A percentile compares a stretch with the other conserved stretches of the same genome.
These are phyloP conservation scores for Gymnopithys bicolor DNA, from an alignment of 2,797 vertebrate species.

Conservation along the genomic window DNA sequence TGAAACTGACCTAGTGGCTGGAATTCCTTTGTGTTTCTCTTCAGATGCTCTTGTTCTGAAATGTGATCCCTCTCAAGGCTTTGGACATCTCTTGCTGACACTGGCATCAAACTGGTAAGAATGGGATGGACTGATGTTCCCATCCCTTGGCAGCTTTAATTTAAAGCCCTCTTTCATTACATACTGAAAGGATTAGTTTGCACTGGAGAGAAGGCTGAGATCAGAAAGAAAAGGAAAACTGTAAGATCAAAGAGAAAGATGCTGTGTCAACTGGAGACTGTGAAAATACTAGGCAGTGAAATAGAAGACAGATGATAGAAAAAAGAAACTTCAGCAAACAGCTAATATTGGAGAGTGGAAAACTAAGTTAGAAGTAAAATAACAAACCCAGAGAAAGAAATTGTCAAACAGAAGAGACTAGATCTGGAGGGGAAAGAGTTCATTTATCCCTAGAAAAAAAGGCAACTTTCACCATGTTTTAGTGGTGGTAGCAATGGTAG, in stretches of 20 bases:
- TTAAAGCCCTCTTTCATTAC: neutral
- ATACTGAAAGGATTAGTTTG: neutral
- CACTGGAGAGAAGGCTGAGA: neutral
- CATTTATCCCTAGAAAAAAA: neutral
- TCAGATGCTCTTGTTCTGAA: neutral
- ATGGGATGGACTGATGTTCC: neutral
- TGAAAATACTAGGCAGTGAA: neutral
- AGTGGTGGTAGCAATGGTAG: neutral
- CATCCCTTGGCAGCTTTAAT: neutral
- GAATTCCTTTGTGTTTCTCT: neutral
- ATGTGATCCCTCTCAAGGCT: neutral
- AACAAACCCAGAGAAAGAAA: neutral
- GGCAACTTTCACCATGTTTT: neutral
- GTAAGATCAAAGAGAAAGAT: slow-evolving; percentile 1
- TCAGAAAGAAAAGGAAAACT: neutral
- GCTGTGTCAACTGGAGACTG: neutral
- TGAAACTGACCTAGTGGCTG: neutral
- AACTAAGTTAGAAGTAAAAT: neutral
- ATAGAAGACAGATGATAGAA: neutral
- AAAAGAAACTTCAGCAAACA: neutral
- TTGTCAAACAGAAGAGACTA: neutral
- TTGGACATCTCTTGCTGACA: neutral
- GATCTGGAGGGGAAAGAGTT: neutral
- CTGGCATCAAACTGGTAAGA: neutral
- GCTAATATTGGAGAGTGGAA: neutral